phyloP scores from a whole-genome alignment of 2,797 vertebrate genomes.

The Moxostoma hubbsi region DNA sequence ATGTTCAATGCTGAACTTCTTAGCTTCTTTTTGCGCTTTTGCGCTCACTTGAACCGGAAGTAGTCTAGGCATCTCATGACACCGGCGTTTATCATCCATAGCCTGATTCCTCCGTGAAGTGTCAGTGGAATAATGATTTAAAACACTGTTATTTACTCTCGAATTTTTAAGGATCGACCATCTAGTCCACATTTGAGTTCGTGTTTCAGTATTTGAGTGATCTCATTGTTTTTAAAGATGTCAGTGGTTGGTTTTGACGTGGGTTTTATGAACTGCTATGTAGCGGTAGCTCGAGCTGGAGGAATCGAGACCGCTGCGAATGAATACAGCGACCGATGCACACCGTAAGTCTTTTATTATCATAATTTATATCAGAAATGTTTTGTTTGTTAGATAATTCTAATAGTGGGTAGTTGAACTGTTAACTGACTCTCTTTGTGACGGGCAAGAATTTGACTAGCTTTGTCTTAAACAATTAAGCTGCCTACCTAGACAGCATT shows the following conservation, averaged over 20 bases:
- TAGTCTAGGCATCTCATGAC: background rate
- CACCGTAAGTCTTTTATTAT: conserved; percentile 85
- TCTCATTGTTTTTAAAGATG: conserved; percentile 68
- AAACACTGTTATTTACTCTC: conserved; percentile 1
- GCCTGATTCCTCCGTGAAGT: conserved; percentile 9
- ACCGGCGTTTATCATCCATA: conserved; percentile 40
- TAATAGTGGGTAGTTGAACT: background rate
- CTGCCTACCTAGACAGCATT: background rate
- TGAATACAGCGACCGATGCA: conserved; percentile 94
- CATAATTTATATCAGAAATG: background rate
- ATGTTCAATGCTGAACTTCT: too few relatives aligned
- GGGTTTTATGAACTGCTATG: conserved; percentile 94
- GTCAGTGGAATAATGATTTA: conserved; percentile 48
- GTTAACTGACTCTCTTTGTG: background rate
- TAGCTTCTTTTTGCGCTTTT: too few relatives aligned
- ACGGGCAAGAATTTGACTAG: background rate
- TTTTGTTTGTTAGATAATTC: background rate
- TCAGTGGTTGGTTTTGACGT: conserved; percentile 95
- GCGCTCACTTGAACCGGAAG: conserved; percentile 30
- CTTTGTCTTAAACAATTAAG: background rate
- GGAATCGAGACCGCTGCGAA: conserved; percentile 94
- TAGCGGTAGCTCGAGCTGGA: conserved; percentile 94
- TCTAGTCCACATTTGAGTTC: background rate
- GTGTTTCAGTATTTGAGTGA: background rate
- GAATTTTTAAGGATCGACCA: background rate